Conservation (phyloP, 1,140 invertebrate species). For the Himalopsyche phryganea region DNA sequence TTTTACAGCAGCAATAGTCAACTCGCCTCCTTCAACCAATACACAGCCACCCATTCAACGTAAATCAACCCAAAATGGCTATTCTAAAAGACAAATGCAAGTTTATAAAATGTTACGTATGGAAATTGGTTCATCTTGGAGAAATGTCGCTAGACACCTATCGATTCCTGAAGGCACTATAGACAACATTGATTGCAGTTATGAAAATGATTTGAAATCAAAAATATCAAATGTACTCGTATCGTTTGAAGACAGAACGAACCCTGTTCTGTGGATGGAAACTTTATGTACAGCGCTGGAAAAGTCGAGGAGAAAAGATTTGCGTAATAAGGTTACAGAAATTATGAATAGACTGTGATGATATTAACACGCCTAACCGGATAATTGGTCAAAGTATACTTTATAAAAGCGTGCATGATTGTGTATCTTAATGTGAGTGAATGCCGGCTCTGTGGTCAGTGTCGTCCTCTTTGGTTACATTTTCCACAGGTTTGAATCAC, state of each 20-base stretch:
- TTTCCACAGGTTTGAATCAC: no score
- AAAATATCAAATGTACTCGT: conserved; percentile 16
- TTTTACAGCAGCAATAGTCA: no score
- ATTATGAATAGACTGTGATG: neutral
- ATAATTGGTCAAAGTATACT: no score
- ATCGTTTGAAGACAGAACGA: neutral
- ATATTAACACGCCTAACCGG: no score
- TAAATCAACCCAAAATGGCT: neutral
- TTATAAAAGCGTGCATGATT: no score
- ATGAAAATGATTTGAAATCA: conserved; percentile 12
- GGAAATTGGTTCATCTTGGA: conserved; percentile 22
- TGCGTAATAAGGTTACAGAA: conserved; percentile 6
- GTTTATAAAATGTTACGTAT: conserved; percentile 9
- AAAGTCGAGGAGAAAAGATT: conserved; percentile 19
- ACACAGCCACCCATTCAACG: no score
- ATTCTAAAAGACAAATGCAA: neutral
- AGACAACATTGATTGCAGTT: conserved; percentile 11
- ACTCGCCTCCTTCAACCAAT: no score
- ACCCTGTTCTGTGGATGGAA: conserved; percentile 7
- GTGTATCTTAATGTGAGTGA: no score
- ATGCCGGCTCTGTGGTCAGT: no score
- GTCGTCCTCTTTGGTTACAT: no score
- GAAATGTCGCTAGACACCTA: conserved; percentile 14
- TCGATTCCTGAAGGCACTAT: conserved; percentile 11
- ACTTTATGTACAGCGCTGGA: conserved; percentile 17